These are phyloP conservation scores for Carettochelys insculpta DNA, from an alignment of 2,113 vertebrate species.

Conservation along the genomic window DNA sequence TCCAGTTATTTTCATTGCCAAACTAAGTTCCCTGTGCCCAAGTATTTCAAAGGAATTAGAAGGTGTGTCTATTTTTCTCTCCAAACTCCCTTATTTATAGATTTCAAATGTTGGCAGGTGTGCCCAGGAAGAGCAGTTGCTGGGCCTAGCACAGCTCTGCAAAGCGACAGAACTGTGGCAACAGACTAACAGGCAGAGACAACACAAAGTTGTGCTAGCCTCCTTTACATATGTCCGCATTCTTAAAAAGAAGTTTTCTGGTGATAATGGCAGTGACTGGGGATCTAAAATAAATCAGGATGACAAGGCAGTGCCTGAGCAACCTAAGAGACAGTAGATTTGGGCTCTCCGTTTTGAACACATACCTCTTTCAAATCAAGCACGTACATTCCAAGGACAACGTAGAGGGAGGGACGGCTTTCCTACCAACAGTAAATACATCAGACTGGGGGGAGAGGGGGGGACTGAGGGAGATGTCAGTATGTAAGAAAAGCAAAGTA, in stretches of 20 bases:
- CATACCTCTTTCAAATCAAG: background rate
- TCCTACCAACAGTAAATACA: background rate
- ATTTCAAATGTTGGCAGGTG: slow-evolving; percentile 60
- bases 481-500: slow-evolving; percentile 29
- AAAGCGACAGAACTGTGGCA: slow-evolving; percentile 59
- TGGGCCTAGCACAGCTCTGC: slow-evolving; percentile 32
- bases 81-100: slow-evolving; percentile 57
- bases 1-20: too few species aligned
- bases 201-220: slow-evolving; percentile 29
- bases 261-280: background rate
- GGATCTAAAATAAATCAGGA: slow-evolving; percentile 23
- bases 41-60: slow-evolving; percentile 45
- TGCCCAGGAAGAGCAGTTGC: slow-evolving; percentile 48
- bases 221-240: slow-evolving; percentile 35
- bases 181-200: slow-evolving; percentile 59
- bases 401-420: slow-evolving; percentile 27
- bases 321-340: background rate
- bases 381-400: background rate
- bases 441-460: background rate
- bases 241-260: slow-evolving; percentile 20
- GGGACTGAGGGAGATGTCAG: too few species aligned
- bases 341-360: background rate
- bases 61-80: slow-evolving; percentile 34
- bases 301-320: background rate
- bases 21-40: slow-evolving; percentile 31